Percentiles rank a stretch among this genome's conserved stretches.
phyloP scores from a whole-genome alignment of 2,113 vertebrate species.

The Halichoerus grypus region DNA sequence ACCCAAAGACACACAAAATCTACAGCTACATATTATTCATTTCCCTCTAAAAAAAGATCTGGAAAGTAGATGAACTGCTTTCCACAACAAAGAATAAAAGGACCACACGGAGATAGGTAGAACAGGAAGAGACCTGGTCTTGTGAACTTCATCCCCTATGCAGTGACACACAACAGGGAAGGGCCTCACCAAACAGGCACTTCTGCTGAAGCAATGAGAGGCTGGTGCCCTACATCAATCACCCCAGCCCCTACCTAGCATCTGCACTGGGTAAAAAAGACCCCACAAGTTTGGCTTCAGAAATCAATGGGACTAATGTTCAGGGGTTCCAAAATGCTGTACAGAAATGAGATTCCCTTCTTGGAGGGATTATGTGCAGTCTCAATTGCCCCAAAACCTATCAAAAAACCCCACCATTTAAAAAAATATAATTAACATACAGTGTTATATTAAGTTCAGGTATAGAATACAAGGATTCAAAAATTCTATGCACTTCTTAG shows the following conservation, averaged over 20 bases:
- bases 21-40: background rate
- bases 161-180: background rate
- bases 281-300: too few species aligned
- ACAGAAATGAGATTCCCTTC: background rate
- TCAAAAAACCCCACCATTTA: too few species aligned
- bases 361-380: background rate
- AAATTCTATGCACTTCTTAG: too few species aligned
- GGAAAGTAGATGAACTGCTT: background rate
- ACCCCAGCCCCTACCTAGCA: too few species aligned
- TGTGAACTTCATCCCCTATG: background rate
- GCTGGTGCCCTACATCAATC: background rate
- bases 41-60: background rate
- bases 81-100: background rate
- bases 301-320: background rate
- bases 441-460: too few species aligned
- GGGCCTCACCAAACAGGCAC: too few species aligned
- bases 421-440: too few species aligned
- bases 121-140: background rate
- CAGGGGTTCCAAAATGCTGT: background rate
- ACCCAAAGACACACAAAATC: background rate
- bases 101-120: background rate
- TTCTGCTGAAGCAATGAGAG: background rate
- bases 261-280: background rate
- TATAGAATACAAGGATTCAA: too few species aligned
- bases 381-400: background rate